phyloP scores from a whole-genome alignment of 1,140 invertebrate species.

The Drosophila triauraria region DNA sequence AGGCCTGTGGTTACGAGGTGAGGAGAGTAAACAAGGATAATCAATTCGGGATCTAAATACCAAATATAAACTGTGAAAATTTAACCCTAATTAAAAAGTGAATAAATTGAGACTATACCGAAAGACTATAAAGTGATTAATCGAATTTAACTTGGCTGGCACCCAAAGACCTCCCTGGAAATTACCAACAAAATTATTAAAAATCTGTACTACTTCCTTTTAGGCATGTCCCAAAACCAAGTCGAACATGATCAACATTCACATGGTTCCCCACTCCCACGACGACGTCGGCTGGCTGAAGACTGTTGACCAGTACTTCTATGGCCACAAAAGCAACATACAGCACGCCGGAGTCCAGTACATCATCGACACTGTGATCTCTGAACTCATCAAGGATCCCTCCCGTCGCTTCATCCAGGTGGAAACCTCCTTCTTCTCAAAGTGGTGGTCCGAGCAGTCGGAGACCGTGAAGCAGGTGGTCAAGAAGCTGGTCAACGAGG shows the following conservation, averaged over 20 bases:
- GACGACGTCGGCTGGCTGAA: constrained; percentile 97
- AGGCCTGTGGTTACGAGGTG: constrained; percentile 70
- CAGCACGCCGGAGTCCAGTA: constrained; percentile 95
- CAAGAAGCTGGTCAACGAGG: constrained; percentile 88
- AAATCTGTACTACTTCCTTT: background rate
- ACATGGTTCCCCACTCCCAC: constrained; percentile 93
- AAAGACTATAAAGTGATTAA: background rate
- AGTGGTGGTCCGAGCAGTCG: constrained; percentile 94
- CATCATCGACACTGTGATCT: constrained; percentile 95
- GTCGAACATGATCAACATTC: constrained; percentile 90
- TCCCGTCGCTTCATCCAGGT: constrained; percentile 91
- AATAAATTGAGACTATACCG: background rate
- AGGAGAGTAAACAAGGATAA: constrained; percentile 4
- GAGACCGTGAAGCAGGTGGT: constrained; percentile 87
- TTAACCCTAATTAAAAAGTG: background rate
- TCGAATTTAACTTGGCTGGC: background rate
- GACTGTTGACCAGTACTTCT: constrained; percentile 97
- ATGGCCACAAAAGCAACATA: constrained; percentile 89
- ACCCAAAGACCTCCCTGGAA: background rate
- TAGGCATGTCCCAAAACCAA: constrained; percentile 88
- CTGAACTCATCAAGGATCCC: constrained; percentile 91
- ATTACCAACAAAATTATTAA: background rate
- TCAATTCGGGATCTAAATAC: background rate
- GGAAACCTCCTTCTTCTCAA: constrained; percentile 95
- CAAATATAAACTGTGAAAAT: background rate